A percentile compares a stretch with the other conserved stretches of the same genome.
Conservation (phyloP, 2,113 vertebrate species). For the Pavo muticus region DNA sequence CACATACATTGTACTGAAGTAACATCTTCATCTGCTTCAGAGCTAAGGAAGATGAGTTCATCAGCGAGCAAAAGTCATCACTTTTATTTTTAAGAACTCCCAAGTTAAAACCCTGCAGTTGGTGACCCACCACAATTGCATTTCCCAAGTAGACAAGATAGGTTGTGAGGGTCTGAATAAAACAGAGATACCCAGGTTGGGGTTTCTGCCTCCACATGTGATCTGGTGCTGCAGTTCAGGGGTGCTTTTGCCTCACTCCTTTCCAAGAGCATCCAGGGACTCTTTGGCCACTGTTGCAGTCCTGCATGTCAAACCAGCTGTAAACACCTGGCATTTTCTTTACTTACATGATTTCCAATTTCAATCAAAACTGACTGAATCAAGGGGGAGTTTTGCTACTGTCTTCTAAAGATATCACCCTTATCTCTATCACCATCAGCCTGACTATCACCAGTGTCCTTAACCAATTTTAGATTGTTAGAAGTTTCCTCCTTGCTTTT, state of each 20-base stretch:
- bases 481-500: constrained; percentile 24
- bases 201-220: neutral
- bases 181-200: neutral
- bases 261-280: neutral
- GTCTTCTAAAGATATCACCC: neutral
- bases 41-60: neutral
- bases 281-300: accelerated
- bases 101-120: neutral
- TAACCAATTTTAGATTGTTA: neutral
- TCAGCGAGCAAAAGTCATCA: neutral
- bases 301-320: neutral
- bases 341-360: neutral
- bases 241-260: accelerated
- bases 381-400: neutral
- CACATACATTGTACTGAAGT: neutral
- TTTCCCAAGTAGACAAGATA: neutral
- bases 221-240: neutral
- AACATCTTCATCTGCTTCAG: neutral
- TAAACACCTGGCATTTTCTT: neutral
- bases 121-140: neutral
- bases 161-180: neutral
- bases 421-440: constrained; percentile 18
- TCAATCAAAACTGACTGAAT: neutral
- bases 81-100: neutral
- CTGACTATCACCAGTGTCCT: neutral